Evolutionary conservation across 2,113 vertebrate genomes (phyloP), one percentile per base, ranked within the genome.

Genomic region (Pandion haliaetus): DNA sequence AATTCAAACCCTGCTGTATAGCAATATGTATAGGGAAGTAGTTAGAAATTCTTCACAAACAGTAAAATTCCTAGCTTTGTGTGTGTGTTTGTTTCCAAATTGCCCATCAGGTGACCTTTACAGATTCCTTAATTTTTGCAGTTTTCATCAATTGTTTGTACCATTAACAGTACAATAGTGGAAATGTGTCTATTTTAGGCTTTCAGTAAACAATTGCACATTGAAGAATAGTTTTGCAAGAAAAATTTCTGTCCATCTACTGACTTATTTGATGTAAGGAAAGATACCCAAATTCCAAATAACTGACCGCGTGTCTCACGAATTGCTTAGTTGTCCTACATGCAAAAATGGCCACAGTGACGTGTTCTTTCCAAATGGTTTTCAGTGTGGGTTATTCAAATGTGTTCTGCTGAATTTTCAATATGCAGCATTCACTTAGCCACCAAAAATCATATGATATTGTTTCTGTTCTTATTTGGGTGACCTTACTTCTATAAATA

Each of bases 401-500:
- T 36, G n/a, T 2, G 49, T 73, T 76, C 61, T 50, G 81, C 67
- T 19, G 65, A 86, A 34, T 52, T 44, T 42, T 74, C 61, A 47
- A 9, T 25, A 2, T 1, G 31, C 73, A 66, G 45, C 67, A 86
- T 70, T 70, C 70, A 47, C n/a, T 73, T 28, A 20, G 58, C 62
- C 86, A 87, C 62, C 66, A 24, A 86, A 65, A 79, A 82, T 62
- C 81, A 29, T 15, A 5, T 32, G 70, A 62, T 52, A 31, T 1
- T 0, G 0, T 58, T 91, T 86, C 66, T 93, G 91, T 74, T 94
- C 84, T 89, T 79, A 85, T 91, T 93, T 67, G 91, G 84, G 93
- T 93, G 93, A 97, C 94, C 89, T 91, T 50, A 8, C 45, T 70
- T 71, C 93, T 92, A 93, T 93, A 97, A 96, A 96, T 90, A 96